phyloP scores from a whole-genome alignment of 2,797 vertebrate genomes.

The Chiloscyllium punctatum region DNA sequence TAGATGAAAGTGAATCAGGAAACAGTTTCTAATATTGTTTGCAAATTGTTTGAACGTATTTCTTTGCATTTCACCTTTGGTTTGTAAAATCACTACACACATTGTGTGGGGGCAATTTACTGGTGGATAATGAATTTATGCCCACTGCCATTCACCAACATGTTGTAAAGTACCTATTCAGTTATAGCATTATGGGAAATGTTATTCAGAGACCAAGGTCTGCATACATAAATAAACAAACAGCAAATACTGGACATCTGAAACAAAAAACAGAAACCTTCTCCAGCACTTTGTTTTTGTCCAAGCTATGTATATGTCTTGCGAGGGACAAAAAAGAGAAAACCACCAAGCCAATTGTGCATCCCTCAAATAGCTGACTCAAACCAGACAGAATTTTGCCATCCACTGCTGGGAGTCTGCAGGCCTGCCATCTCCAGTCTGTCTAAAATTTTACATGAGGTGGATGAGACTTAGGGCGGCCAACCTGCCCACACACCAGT shows the following conservation, averaged over 20 bases:
- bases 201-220: background rate
- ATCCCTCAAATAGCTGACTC: background rate
- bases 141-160: background rate
- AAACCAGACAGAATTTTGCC: background rate
- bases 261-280: too few species aligned
- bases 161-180: background rate
- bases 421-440: background rate
- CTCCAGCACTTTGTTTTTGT: too few species aligned
- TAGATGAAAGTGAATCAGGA: conserved; percentile 44
- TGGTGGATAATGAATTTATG: background rate
- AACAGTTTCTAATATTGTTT: conserved; percentile 41
- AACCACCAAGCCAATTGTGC: background rate
- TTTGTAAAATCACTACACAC: background rate
- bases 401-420: background rate
- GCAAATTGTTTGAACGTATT: background rate
- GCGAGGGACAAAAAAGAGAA: background rate
- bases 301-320: background rate
- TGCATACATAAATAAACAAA: background rate
- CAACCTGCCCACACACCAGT: background rate
- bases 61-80: background rate
- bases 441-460: background rate
- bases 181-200: background rate
- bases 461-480: too few species aligned
- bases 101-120: background rate
- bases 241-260: too few species aligned